These are phyloP conservation scores for Oryzias javanicus DNA, from an alignment of 2,113 vertebrate genomes.

Conservation along the genomic window DNA sequence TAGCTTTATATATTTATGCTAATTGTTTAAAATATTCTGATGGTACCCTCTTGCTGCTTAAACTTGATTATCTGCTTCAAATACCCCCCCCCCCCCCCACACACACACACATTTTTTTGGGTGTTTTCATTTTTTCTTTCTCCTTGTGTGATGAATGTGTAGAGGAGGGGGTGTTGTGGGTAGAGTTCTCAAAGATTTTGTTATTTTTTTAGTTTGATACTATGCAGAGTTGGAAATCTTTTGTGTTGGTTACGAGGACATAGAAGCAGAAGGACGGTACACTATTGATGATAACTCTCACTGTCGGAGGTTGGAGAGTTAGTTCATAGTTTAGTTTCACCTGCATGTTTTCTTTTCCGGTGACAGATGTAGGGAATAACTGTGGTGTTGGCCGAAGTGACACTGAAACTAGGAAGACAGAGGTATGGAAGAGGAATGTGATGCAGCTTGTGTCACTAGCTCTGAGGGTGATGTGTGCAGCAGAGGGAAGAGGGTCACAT, in stretches of 20 bases:
- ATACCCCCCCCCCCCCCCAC: too few species aligned
- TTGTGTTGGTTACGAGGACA: too few species aligned
- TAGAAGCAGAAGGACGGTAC: not conserved
- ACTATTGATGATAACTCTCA: not conserved
- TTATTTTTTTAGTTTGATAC: too few species aligned
- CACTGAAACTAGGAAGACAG: constrained; percentile 16
- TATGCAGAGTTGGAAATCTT: too few species aligned
- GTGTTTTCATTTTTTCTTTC: too few species aligned
- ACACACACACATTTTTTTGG: too few species aligned
- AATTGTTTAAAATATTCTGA: too few species aligned
- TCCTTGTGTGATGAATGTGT: too few species aligned
- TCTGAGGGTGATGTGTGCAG: constrained; percentile 15
- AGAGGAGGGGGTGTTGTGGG: too few species aligned
- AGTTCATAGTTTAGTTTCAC: not conserved
- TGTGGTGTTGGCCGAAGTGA: constrained; percentile 12
- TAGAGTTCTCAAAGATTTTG: too few species aligned
- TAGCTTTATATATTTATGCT: not conserved
- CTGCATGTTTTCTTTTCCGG: constrained; percentile 8
- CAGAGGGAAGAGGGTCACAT: constrained; percentile 26
- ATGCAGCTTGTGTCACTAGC: constrained; percentile 19
- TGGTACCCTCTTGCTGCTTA: not conserved
- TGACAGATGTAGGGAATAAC: constrained; percentile 18
- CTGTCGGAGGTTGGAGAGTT: not conserved
- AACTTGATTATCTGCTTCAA: too few species aligned
- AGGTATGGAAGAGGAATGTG: constrained; percentile 18